Conservation (phyloP, 2,113 vertebrate genomes). For the Ptychochromis oligacanthus region DNA sequence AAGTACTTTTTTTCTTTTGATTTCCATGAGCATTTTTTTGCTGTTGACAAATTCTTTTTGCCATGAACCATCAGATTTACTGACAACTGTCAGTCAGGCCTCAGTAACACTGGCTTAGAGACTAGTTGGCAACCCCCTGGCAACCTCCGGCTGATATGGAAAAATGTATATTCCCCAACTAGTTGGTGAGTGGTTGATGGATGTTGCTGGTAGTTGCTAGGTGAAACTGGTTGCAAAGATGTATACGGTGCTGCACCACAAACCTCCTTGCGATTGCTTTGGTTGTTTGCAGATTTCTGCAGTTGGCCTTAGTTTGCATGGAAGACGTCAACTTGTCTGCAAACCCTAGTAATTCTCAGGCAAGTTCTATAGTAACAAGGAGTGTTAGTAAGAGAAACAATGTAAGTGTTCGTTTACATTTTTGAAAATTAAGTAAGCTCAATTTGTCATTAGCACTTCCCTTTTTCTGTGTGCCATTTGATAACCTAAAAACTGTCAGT, state of each 20-base stretch:
- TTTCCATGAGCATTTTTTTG: neutral
- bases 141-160: neutral
- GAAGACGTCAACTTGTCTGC: neutral
- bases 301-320: neutral
- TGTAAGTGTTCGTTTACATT: neutral
- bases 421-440: accelerated
- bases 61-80: neutral
- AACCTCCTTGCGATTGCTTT: neutral
- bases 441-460: neutral
- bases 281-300: neutral
- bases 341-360: neutral
- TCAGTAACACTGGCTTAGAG: neutral
- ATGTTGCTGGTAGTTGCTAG: neutral
- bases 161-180: no score
- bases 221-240: neutral
- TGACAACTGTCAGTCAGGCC: neutral
- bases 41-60: neutral
- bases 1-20: accelerated
- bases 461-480: neutral
- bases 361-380: neutral
- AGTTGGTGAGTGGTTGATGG: neutral
- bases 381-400: neutral
- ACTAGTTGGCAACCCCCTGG: neutral
- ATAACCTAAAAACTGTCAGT: neutral
- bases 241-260: no score